phyloP scores from a whole-genome alignment of 2,797 vertebrate genomes.

The Artibeus jamaicensis region DNA sequence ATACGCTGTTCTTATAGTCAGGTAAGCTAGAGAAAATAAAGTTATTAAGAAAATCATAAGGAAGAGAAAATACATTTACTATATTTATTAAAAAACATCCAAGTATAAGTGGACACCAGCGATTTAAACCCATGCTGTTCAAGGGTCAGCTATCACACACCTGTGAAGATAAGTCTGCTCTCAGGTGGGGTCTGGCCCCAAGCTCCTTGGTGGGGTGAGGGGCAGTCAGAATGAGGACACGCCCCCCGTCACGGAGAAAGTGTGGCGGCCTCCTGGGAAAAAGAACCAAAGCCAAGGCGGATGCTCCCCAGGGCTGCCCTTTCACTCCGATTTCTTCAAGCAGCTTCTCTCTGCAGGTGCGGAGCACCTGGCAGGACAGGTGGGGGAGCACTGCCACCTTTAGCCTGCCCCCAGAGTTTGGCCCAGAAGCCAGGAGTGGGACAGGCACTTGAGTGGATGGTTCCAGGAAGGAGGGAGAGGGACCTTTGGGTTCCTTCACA shows the following conservation, averaged over 20 bases:
- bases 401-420: not conserved
- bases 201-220: not conserved
- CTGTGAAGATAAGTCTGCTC: too few relatives aligned
- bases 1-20: not conserved
- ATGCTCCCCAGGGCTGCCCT: not conserved
- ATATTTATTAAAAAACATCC: not conserved
- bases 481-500: not conserved
- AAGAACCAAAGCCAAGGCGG: fast-evolving
- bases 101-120: fast-evolving
- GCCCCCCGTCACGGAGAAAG: not conserved
- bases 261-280: not conserved
- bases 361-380: not conserved
- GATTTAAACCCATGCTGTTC: not conserved
- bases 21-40: not conserved
- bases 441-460: not conserved
- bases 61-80: not conserved
- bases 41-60: not conserved
- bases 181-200: not conserved
- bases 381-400: fast-evolving
- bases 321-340: not conserved
- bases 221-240: not conserved
- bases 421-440: not conserved
- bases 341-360: not conserved
- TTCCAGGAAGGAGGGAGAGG: not conserved
- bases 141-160: not conserved